Evolutionary conservation across 1,140 invertebrate genomes (phyloP), one percentile per base, ranked within the genome.

Genomic region (Drosophila lacteicornis): DNA sequence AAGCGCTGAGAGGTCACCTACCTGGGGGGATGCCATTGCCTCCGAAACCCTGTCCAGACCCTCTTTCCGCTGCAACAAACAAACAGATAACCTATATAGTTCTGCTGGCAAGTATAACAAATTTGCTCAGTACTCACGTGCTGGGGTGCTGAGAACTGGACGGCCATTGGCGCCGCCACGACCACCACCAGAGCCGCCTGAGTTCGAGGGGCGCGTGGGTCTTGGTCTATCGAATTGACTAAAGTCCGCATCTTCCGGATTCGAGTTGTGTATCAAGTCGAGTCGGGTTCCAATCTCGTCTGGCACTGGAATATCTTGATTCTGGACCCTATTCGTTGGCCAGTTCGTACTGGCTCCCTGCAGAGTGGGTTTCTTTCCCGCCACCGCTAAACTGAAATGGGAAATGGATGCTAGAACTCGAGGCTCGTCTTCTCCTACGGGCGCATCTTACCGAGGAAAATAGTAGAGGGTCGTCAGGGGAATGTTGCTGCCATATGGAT

Each of bases 211-310:
- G n/a, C 7, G 25, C 36, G 22, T 42, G 33, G 81, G 81, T 22
- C 60, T 65, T 15, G 58, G 49, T 3, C 25, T 12, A 11, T 70
- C 11, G 79, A 3, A 75, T 8, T 0, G 81, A 69, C 53, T 56
- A 7, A 71, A 80, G 49, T 90, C 79, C 3, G 85, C 86, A 27
- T 68, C 30, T 0, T 9, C 17, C 2, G 75, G 85, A 71, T 90
- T 43, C 0, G 85, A 82, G 25, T 82, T 63, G 59, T 90, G 85
- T 3, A 49, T 4, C 9, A 90, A 25, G 4, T 47, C 3, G 51
- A 45, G 11, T 57, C 83, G 77, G 13, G 1, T 47, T 3, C 2
- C 40, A 9, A 90, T 4, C 4, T 11, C 2, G 0, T 5, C 22
- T 2, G 78, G 71, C n/a, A 3, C 2, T 2, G 8, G 22, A 2